Conservation (phyloP, 2,113 vertebrate genomes). For the Larimichthys polyactis region DNA sequence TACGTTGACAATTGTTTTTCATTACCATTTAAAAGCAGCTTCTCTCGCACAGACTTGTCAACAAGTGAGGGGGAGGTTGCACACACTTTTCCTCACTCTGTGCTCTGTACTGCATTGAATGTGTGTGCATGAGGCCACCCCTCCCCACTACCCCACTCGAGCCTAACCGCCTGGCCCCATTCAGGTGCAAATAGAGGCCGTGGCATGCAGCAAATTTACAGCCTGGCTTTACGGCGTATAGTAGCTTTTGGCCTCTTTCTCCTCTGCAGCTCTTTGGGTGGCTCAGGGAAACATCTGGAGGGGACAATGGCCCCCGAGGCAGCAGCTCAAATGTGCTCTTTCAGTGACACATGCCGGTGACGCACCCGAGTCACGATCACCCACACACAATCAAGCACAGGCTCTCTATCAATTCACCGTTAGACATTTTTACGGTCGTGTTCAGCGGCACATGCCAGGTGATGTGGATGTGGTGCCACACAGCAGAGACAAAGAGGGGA, state of each 20-base stretch:
- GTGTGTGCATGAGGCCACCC: neutral
- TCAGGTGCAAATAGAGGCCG: slow-evolving; percentile 69
- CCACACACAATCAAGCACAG: slow-evolving; percentile 23
- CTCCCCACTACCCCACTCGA: slow-evolving; percentile 1
- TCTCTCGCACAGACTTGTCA: slow-evolving; percentile 3
- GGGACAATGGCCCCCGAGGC: slow-evolving; percentile 45
- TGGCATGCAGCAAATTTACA: slow-evolving; percentile 56
- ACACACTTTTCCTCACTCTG: neutral
- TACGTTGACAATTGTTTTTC: slow-evolving; percentile 23
- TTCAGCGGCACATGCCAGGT: neutral
- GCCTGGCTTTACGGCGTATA: slow-evolving; percentile 41
- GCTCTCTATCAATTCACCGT: slow-evolving; percentile 17
- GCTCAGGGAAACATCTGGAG: slow-evolving; percentile 71
- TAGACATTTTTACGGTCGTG: slow-evolving; percentile 36
- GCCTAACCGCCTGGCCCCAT: slow-evolving; percentile 42
- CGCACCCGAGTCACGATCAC: slow-evolving; percentile 20
- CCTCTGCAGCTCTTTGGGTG: slow-evolving; percentile 51
- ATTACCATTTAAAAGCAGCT: slow-evolving; percentile 61
- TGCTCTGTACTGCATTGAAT: slow-evolving; percentile 11
- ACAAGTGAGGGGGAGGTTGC: slow-evolving; percentile 14
- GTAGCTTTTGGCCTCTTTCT: slow-evolving; percentile 24
- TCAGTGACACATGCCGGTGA: slow-evolving; percentile 52
- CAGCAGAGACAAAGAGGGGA: slow-evolving; percentile 14
- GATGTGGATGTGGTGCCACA: neutral
- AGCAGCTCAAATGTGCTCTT: neutral